Percentiles rank a stretch among this genome's conserved stretches.
Evolutionary conservation across 1,140 invertebrate species (phyloP).

Genomic region (Chrysopa pallens): DNA sequence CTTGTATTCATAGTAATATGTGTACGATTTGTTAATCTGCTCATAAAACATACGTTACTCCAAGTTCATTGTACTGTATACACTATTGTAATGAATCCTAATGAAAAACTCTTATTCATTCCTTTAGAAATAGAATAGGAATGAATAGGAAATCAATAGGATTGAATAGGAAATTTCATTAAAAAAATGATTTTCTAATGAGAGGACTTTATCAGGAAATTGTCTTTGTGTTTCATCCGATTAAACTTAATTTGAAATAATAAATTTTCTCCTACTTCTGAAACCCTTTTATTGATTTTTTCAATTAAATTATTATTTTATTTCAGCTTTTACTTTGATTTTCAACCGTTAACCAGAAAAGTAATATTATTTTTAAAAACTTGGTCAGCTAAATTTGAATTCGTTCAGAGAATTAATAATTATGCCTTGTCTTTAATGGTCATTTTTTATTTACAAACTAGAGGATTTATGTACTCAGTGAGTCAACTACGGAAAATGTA

Average conservation of each 20-base stretch:
- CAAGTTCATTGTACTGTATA: not conserved
- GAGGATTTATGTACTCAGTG: slow-evolving; percentile 14
- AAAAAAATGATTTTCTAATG: no score
- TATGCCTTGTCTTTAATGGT: slow-evolving; percentile 24
- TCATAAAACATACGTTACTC: no score
- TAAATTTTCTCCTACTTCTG: no score
- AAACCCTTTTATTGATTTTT: no score
- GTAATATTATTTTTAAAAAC: slow-evolving; percentile 27
- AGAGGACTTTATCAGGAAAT: no score
- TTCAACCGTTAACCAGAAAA: slow-evolving; percentile 18
- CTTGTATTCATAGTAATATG: not conserved
- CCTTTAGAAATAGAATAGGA: no score
- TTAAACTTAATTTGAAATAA: no score
- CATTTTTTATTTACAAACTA: slow-evolving; percentile 23
- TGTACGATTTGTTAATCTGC: no score
- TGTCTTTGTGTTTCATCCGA: no score
- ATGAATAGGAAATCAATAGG: no score
- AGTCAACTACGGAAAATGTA: slow-evolving; percentile 11
- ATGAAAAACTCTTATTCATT: no score
- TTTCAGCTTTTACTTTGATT: slow-evolving; percentile 20
- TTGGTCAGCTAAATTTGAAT: slow-evolving; percentile 24
- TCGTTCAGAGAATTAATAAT: slow-evolving; percentile 20
- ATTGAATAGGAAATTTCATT: no score
- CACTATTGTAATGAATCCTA: not conserved
- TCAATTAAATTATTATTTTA: slow-evolving; percentile 7